Base-by-base conservation (phyloP, 2,797 vertebrate species). In the Amazonetta brasiliensis region DNA sequence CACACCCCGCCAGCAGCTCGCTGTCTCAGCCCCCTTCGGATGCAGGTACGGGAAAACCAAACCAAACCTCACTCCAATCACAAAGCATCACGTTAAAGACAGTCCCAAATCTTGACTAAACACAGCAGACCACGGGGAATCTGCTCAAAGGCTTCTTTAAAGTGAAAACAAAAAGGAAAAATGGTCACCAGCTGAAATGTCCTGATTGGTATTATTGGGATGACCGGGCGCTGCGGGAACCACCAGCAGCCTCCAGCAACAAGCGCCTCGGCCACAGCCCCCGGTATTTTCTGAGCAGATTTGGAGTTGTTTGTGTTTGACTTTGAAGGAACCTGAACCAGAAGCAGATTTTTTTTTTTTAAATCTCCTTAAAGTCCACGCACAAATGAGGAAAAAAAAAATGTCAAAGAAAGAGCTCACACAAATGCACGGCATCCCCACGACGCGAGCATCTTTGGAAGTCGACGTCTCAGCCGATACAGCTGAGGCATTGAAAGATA, bases 81-180 rank as follows among this genome's bases (percentile, higher is more conserved):
- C 74, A 90, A 63, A 90, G 78, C 62, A 33, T 79, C 88, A 26
- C 6, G 14, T 69, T 64, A 72, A 67, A 92, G 86, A 77, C 28
- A 79, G 44, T 80, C 93, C 95, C 87, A 73, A 95, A 96, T 91
- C 92, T 43, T 33, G 88, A 84, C 83, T 92, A 72, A 96, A 85
- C 46, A 33, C 66, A 5, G 86, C 59, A 79, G 52, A 83, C 80
- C 28, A 67, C 8, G 14, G 75, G 93, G 94, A 92, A 87, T 30
- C 52, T 69, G 79, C 37, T 94, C 16, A 6, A 59, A 86, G 1
- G 2, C 54, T 52, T 59, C 68, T 81, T 84, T 41, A 39, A 17
- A 23, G 20, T 21, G 17, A 58, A 19, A 92, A 74, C 55, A 39
- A 83, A 92, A 21, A 14, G 55, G 35, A 52, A 48, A 20, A 18